Evolutionary conservation across 30 jellyfish, hydroid and myxozoan genomes (phyloP), one percentile per base, ranked within the genome.

Genomic region (Catostylus mosaicus): DNA sequence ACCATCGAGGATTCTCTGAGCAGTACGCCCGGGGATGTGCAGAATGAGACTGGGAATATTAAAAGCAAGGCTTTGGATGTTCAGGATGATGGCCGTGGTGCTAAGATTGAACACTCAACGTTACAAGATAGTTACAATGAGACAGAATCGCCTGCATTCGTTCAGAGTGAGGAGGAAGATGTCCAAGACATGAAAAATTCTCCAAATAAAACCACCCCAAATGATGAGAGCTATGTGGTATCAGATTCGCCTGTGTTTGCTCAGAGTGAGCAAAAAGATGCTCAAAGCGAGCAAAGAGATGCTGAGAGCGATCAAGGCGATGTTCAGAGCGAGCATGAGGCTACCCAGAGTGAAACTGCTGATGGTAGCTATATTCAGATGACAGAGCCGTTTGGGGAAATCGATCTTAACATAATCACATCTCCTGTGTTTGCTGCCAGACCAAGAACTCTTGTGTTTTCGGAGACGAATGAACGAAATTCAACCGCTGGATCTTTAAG

Each of bases 1-100:
- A 52, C 67, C 29, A 20, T 66, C 56, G 29, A 66, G 33, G 80
- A 68, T 20, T 68, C 80, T 2, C 64, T 46, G 18, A 68, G 9
- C 7, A 45, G 38, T 0, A 68, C 63, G 20, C 45, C 80, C 19
- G 54, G 59, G 1, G 80, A 46, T 2, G 34, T 8, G 31, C n/a
- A 35, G 31, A 24, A 12, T 27, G 64, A 22, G 1, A 0, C 20
- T 18, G 63, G 20, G 19, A 18, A 9, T 16, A 9, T 50, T 50
- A 23, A 50, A 16, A 16, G 20, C 24, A 18, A 4, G 20, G 24
- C 18, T 18, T 50, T 3, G 5, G 24, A 50, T 16, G 20, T 50
- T 50, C 24, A 23, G 18, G 24, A 50, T 5, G 63, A 50, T 50
- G 14, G 63, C 19, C 24, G 20, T 4, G 63, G 63, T 50, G 24